phyloP scores from a whole-genome alignment of 2,888 invertebrate species.

The Chymomyza amoena region DNA sequence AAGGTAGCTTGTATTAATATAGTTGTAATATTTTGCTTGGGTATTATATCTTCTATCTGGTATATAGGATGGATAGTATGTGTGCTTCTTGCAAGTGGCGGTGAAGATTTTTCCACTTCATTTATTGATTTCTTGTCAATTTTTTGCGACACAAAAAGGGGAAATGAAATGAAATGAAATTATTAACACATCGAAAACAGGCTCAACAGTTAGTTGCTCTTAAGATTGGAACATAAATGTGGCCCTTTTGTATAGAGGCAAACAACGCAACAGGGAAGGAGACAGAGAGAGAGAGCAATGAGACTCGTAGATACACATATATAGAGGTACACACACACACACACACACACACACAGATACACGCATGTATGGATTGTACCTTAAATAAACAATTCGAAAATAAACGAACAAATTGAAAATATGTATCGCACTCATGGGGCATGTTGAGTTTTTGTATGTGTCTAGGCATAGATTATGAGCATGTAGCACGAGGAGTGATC shows the following conservation, averaged over 20 bases:
- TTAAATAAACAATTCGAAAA: constrained; percentile 68
- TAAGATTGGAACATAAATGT: background rate
- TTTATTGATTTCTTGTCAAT: constrained; percentile 57
- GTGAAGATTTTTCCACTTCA: constrained; percentile 50
- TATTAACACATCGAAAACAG: constrained; percentile 38
- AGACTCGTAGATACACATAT: background rate
- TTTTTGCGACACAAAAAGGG: constrained; percentile 15
- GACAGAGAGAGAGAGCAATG: background rate
- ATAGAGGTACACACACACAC: background rate
- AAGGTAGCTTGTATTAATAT: constrained; percentile 42
- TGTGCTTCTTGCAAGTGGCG: background rate
- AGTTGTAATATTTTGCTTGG: background rate
- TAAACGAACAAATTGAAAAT: constrained; percentile 41
- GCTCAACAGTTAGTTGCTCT: background rate
- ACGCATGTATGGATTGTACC: background rate
- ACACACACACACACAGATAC: background rate
- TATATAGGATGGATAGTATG: background rate
- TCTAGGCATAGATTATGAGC: constrained; percentile 14
- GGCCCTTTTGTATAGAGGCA: background rate
- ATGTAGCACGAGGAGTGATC: constrained; percentile 12
- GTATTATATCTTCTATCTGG: background rate
- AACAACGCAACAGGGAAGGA: background rate
- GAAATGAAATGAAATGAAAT: constrained; percentile 16
- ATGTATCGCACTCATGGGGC: constrained; percentile 23
- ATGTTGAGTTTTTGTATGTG: constrained; percentile 24